Evolutionary conservation across 2,797 vertebrate genomes (phyloP), one percentile per base, ranked within the genome.

Genomic region (Cetoscarus ocellatus): DNA sequence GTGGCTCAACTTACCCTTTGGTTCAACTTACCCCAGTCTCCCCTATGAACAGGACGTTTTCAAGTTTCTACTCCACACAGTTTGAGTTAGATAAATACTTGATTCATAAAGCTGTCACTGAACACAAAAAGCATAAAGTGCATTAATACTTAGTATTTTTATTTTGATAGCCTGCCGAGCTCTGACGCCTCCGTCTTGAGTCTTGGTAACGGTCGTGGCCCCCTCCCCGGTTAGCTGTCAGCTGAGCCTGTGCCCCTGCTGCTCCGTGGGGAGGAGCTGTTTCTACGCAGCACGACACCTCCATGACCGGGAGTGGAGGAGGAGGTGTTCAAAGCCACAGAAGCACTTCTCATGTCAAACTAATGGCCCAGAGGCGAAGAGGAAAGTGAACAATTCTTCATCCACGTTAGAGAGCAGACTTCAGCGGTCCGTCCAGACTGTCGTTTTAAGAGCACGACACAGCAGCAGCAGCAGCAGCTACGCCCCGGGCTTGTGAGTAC

Each of bases 401-500:
- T 57, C 17, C 13, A 39, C 8, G 1, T 52, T 14, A 10, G 1
- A 10, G 17, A 15, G 9, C 52, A 70, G 43, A 39, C 3, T 54
- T 18, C 17, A 8, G 0, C 42, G 7, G 44, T 3, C 47, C 15
- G 71, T 73, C 2, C 15, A 35, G 1, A n/a, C 11, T 10, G n/a
- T 10, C 10, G 5, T 45, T 34, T 48, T 17, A 7, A n/a, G 27
- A 9, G 75, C 75, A 1, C 47, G 12, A 40, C n/a, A 53, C 39
- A 27, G 27, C 27, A 27, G 27, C 27, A 27, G 27, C 27, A 27
- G 53, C 47, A 62, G 73, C 72, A 78, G 64, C 71, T n/a, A 75
- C 87, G 83, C 76, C 80, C 58, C 62, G 66, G 50, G 80, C 86
- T 73, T 90, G 91, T 93, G 68, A 93, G 92, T 91, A 14, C 9